These are phyloP conservation scores for Samia ricini DNA, from an alignment of 1,140 invertebrate genomes.

Conservation along the genomic window DNA sequence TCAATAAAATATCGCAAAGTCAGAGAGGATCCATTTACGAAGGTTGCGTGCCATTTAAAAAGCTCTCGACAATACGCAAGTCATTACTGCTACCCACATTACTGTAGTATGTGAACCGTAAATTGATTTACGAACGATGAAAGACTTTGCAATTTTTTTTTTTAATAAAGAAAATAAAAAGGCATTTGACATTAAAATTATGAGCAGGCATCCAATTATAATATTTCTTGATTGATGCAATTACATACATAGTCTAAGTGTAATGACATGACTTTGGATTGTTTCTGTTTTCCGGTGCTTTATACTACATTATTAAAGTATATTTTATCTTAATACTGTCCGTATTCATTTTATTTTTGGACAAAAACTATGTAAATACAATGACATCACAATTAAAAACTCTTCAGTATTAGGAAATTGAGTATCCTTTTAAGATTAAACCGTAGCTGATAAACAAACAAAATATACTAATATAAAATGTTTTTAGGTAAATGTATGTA, in stretches of 20 bases:
- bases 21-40: slow-evolving; percentile 2
- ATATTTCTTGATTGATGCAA: not conserved
- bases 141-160: slow-evolving; percentile 23
- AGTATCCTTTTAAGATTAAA: no score
- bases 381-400: no score
- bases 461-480: no score
- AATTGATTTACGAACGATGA: slow-evolving; percentile 35
- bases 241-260: not conserved
- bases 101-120: slow-evolving; percentile 20
- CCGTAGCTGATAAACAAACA: no score
- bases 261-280: not conserved
- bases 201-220: not conserved
- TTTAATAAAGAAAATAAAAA: not conserved
- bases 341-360: no score
- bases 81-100: slow-evolving; percentile 26
- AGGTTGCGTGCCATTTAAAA: slow-evolving; percentile 12
- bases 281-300: not conserved
- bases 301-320: not conserved
- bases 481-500: no score
- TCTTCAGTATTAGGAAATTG: no score
- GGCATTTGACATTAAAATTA: not conserved
- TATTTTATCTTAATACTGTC: not conserved
- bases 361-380: no score
- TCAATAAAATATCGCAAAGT: slow-evolving; percentile 7
- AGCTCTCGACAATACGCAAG: slow-evolving; percentile 28